Percentiles rank a stretch among this genome's conserved stretches.
Conservation (phyloP, 2,113 vertebrate species). For the Aptenodytes patagonicus region DNA sequence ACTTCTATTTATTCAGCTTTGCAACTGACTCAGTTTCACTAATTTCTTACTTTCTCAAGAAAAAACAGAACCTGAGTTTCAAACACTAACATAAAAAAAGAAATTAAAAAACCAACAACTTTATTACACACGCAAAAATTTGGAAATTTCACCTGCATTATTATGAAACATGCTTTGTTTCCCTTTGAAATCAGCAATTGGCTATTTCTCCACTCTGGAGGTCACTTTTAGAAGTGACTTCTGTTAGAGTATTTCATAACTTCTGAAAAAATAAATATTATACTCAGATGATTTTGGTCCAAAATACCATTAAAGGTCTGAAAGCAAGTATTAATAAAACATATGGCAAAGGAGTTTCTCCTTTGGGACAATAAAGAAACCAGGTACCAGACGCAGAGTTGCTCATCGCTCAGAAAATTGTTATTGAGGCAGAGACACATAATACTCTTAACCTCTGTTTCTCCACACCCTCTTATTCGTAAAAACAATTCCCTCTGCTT, state of each 20-base stretch:
- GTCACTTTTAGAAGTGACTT: neutral
- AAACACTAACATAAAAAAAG: neutral
- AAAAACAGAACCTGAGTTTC: neutral
- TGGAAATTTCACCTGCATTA: neutral
- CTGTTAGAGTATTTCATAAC: neutral
- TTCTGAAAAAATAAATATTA: neutral
- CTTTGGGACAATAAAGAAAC: neutral
- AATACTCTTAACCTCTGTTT: neutral
- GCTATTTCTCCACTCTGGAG: neutral
- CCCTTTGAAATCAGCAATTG: neutral
- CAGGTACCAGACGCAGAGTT: neutral
- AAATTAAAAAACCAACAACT: neutral
- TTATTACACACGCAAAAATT: neutral
- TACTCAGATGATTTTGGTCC: neutral
- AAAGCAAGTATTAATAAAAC: neutral
- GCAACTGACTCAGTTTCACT: neutral
- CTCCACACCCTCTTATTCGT: neutral
- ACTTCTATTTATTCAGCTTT: neutral
- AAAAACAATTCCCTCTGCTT: neutral
- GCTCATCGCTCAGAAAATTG: neutral
- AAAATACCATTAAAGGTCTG: neutral
- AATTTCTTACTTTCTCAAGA: neutral
- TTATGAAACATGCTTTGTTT: neutral
- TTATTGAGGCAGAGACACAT: neutral
- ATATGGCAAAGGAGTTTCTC: neutral